Base-by-base conservation (phyloP, 2,888 invertebrate species). In the Nysson spinosus region DNA sequence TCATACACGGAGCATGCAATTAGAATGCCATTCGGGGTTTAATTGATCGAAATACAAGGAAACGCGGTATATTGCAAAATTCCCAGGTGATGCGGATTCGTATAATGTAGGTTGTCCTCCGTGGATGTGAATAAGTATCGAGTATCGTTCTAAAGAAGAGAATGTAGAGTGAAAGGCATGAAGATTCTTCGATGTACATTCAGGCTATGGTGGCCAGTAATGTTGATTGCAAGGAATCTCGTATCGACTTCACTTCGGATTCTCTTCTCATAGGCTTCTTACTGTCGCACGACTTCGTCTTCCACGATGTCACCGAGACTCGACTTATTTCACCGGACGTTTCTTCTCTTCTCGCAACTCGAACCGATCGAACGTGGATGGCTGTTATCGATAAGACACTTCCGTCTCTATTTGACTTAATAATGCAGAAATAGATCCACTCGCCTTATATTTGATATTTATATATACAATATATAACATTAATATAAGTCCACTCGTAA, bases 181-280 rank as follows among this genome's bases (percentile, higher is more conserved):
- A 63, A 63, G 62, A 78, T 75, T 69, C 58, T 63, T 65, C 64
- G 63, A 37, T 34, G 61, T 72, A 64, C 67, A 46, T 64, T 50
- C 57, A 62, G 68, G 58, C 56, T 68, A 61, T 67, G 69, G 60
- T 62, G 57, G 75, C 44, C 67, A 76, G 77, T 74, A 80, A 83
- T 75, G 83, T 81, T 81, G 83, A 83, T 83, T 83, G 81, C 79
- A 47, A 58, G 77, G 80, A 79, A 80, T 79, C 72, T 68, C 30
- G 69, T 62, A 63, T 76, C 67, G 72, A 49, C 51, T 57, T 35
- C 52, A 63, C 50, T 52, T 44, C 54, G 37, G 39, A 47, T 42
- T 42, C 37, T 46, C 30, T 34, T 50, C 61, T 49, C 30, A 17
- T 49, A 56, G 26, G 34, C 52, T 73, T 69, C 71, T 73, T 71